Conservation (phyloP, 2,113 vertebrate species). For the Camelus bactrianus region DNA sequence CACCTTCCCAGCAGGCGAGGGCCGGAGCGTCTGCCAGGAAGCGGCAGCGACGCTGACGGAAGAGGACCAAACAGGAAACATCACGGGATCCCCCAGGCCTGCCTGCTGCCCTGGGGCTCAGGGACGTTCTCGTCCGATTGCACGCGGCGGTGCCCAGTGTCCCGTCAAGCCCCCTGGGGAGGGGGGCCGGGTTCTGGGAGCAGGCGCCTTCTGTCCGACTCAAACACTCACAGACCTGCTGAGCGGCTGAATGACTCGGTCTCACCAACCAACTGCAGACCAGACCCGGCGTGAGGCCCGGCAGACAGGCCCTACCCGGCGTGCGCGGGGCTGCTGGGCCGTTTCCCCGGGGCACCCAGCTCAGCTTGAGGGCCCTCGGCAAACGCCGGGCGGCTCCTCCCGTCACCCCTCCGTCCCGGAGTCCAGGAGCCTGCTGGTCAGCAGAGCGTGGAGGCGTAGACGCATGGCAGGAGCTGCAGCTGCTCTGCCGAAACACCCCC, state of each 20-base stretch:
- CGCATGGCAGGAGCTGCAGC: rapidly evolving
- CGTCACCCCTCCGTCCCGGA: rapidly evolving
- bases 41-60: rapidly evolving
- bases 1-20: rapidly evolving
- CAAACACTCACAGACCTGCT: background rate
- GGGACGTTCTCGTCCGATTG: rapidly evolving
- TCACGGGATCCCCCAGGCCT: rapidly evolving
- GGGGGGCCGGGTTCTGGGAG: background rate
- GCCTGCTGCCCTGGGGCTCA: background rate
- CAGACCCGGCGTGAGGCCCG: rapidly evolving
- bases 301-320: background rate
- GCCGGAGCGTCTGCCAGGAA: rapidly evolving
- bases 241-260: background rate
- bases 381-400: background rate
- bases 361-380: rapidly evolving
- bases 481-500: background rate
- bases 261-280: rapidly evolving
- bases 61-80: rapidly evolving
- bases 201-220: background rate
- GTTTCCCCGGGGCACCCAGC: background rate
- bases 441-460: rapidly evolving
- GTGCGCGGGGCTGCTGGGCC: background rate
- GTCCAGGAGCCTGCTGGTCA: background rate
- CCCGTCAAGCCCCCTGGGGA: background rate
- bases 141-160: rapidly evolving